Evolutionary conservation across 2,888 invertebrate genomes (phyloP).

Genomic region (Taenaris catops): DNA sequence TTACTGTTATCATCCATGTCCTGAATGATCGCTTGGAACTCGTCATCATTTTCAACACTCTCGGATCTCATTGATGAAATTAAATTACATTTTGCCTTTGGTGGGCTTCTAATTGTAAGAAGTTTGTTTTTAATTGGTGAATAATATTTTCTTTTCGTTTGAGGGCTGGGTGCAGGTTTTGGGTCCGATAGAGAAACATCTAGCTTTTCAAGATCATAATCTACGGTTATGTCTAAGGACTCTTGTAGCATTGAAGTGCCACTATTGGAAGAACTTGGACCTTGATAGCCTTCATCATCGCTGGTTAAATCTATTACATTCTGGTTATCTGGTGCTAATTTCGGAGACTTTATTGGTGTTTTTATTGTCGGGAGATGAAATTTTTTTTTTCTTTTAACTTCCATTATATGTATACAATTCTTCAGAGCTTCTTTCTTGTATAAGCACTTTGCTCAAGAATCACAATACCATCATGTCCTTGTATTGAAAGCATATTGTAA

Average conservation of each 20-base stretch:
- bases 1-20: conserved; percentile 62
- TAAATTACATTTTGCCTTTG: conserved; percentile 41
- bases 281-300: conserved; percentile 35
- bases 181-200: conserved; percentile 14
- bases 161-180: conserved; percentile 25
- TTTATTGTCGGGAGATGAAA: conserved; percentile 34
- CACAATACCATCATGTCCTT: no score
- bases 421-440: no score
- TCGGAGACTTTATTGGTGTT: conserved; percentile 31
- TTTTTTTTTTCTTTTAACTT: conserved; percentile 36
- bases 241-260: background rate
- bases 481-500: no score
- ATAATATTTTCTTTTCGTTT: conserved; percentile 39
- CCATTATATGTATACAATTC: no score
- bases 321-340: conserved; percentile 20
- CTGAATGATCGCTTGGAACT: conserved; percentile 31
- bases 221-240: conserved; percentile 29
- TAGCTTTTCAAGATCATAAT: conserved; percentile 33
- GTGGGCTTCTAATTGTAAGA: conserved; percentile 34
- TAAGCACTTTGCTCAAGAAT: no score
- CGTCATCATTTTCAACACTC: conserved; percentile 9
- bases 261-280: background rate
- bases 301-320: conserved; percentile 38
- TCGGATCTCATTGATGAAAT: conserved; percentile 24
- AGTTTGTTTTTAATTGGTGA: conserved; percentile 53